Percentiles rank a stretch among this genome's conserved stretches.
These are phyloP conservation scores for Malurus splendens DNA, from an alignment of 2,797 vertebrate genomes.

Conservation along the genomic window DNA sequence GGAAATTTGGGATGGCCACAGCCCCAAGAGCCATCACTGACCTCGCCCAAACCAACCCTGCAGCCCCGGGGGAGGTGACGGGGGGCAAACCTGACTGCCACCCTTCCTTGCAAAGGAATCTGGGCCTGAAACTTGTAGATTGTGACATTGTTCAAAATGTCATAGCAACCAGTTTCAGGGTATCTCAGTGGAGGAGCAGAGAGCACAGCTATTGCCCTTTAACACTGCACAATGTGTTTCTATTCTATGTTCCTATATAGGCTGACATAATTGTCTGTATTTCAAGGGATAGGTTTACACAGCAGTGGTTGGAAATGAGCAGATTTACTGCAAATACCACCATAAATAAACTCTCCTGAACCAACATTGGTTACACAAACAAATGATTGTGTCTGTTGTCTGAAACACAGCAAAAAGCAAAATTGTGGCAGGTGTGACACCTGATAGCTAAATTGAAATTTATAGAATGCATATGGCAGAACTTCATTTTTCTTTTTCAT, in stretches of 20 bases:
- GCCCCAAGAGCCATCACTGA: accelerated
- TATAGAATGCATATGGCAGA: constrained; percentile 66
- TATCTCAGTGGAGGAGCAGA: neutral
- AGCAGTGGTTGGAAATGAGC: constrained; percentile 10
- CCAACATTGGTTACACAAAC: constrained; percentile 46
- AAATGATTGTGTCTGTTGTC: constrained; percentile 54
- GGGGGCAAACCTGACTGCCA: neutral
- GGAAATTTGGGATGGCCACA: accelerated
- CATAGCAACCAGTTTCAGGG: neutral
- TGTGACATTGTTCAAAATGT: neutral
- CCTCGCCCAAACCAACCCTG: neutral
- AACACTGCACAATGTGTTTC: neutral
- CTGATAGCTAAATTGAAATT: constrained; percentile 71
- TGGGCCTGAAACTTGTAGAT: neutral
- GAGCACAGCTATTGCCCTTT: neutral
- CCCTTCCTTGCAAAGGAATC: accelerated
- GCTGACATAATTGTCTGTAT: constrained; percentile 4
- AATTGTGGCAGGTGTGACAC: constrained; percentile 67
- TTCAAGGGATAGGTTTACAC: constrained; percentile 10
- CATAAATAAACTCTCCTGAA: constrained; percentile 47
- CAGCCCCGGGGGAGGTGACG: accelerated
- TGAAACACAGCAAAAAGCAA: constrained; percentile 52
- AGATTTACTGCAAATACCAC: constrained; percentile 47
- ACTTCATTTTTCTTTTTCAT: constrained; percentile 67
- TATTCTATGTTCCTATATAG: neutral